Evolutionary conservation across 2,888 invertebrate genomes (phyloP).

Genomic region (Lordiphosa andalusiaca): DNA sequence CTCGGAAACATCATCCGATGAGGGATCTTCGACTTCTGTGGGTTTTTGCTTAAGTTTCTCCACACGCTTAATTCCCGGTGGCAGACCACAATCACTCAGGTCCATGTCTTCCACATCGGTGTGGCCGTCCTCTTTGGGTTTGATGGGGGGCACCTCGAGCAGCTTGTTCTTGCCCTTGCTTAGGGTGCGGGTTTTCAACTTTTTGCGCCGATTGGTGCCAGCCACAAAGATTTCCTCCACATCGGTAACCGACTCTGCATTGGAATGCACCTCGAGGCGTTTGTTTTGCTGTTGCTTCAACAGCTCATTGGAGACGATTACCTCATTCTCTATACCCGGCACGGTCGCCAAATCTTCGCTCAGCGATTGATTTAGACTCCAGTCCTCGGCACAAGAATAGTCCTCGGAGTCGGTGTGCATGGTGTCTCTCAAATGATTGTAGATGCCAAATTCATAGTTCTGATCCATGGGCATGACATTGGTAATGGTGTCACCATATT

Average conservation of each 20-base stretch:
- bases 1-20: conserved; percentile 75
- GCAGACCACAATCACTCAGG: conserved; percentile 75
- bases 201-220: conserved; percentile 76
- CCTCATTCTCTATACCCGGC: conserved; percentile 63
- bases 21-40: conserved; percentile 81
- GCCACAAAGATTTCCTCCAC: conserved; percentile 81
- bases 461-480: conserved; percentile 81
- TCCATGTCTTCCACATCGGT: conserved; percentile 81
- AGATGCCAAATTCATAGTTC: conserved; percentile 75
- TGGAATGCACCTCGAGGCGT: conserved; percentile 68
- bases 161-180: conserved; percentile 74
- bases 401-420: conserved; percentile 80
- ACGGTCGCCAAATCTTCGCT: conserved; percentile 43
- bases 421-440: conserved; percentile 77
- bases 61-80: conserved; percentile 41
- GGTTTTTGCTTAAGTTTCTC: conserved; percentile 52
- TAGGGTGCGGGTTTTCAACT: conserved; percentile 70
- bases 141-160: conserved; percentile 53
- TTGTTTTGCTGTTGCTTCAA: conserved; percentile 72
- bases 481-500: conserved; percentile 79
- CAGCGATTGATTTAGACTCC: conserved; percentile 39
- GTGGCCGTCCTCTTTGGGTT: conserved; percentile 47
- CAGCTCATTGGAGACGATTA: conserved; percentile 70
- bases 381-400: conserved; percentile 75
- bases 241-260: conserved; percentile 80